These are phyloP conservation scores for Linurgus olivaceus DNA, from an alignment of 2,797 vertebrate genomes.

Conservation along the genomic window DNA sequence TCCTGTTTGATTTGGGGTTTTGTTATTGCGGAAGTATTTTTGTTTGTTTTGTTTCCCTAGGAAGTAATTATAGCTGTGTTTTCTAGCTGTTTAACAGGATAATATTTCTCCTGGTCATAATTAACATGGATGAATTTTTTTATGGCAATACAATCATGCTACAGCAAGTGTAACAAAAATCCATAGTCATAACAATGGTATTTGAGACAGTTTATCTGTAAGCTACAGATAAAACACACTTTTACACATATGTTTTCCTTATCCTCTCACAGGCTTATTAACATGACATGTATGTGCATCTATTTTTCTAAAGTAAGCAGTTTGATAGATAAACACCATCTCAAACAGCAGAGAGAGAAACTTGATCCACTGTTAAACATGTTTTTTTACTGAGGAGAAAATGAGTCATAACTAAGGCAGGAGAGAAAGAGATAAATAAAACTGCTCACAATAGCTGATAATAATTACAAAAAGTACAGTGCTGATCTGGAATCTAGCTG, in stretches of 20 bases:
- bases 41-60: background rate
- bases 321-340: background rate
- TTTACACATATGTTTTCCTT: background rate
- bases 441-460: background rate
- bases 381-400: background rate
- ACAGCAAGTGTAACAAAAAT: background rate
- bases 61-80: background rate
- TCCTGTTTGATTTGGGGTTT: rapidly evolving
- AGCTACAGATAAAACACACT: background rate
- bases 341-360: background rate
- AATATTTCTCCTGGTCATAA: background rate
- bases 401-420: constrained; percentile 21
- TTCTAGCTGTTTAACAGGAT: background rate
- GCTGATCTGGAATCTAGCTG: background rate
- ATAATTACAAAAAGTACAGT: background rate
- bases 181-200: background rate
- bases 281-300: background rate
- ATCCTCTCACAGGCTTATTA: background rate
- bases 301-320: background rate
- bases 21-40: background rate
- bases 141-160: background rate
- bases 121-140: background rate
- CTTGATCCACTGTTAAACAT: background rate
- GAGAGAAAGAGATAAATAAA: constrained; percentile 22
- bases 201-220: background rate